phyloP scores from a whole-genome alignment of 1,140 invertebrate genomes.

The Panagrolaimus sp. region DNA sequence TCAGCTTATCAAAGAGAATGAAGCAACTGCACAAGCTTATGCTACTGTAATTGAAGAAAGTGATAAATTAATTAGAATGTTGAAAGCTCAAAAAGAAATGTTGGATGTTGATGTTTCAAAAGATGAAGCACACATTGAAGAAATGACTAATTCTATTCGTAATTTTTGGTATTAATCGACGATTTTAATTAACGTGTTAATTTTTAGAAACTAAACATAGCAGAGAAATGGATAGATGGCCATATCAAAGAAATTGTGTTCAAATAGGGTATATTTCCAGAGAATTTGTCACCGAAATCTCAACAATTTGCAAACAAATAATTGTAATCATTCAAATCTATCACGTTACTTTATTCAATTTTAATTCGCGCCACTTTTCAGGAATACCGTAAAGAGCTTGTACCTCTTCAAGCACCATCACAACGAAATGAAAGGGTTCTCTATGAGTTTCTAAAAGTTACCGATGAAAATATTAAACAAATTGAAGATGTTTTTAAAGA shows the following conservation, averaged over 20 bases:
- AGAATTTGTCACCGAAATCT: background rate
- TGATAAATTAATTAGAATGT: constrained; percentile 31
- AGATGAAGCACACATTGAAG: constrained; percentile 35
- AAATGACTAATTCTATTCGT: background rate
- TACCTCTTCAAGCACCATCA: background rate
- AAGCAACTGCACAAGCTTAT: constrained; percentile 50
- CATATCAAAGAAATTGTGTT: background rate
- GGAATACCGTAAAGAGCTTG: background rate
- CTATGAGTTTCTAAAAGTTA: background rate
- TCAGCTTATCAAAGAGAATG: constrained; percentile 44
- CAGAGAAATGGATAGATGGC: background rate
- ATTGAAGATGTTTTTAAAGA: background rate
- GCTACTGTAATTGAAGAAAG: constrained; percentile 48
- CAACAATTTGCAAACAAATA: background rate
- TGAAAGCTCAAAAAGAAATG: constrained; percentile 31
- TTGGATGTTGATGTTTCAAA: constrained; percentile 41
- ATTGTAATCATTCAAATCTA: background rate
- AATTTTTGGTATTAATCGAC: too few species aligned
- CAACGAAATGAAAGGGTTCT: background rate
- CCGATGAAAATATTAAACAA: background rate
- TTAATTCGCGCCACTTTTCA: background rate
- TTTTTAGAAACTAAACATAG: background rate
- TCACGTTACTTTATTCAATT: background rate
- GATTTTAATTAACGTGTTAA: too few species aligned
- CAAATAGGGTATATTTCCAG: background rate